These are phyloP conservation scores for Eugnorisma glareosa DNA, from an alignment of 2,888 invertebrate genomes.

Conservation along the genomic window DNA sequence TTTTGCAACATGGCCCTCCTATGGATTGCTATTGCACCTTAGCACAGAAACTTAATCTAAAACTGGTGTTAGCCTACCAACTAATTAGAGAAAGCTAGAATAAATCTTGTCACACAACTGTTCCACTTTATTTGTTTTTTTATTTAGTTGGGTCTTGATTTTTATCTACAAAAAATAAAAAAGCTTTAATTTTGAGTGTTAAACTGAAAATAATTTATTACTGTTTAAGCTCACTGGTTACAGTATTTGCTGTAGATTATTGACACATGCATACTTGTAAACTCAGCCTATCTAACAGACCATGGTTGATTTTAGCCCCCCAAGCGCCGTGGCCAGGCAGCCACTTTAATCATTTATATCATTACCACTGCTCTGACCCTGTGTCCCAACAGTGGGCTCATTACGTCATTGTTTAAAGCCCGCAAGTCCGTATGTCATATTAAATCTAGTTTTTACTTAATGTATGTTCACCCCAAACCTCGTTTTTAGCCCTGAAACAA, in stretches of 20 bases:
- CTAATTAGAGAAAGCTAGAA: slow-evolving; percentile 47
- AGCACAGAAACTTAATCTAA: not conserved
- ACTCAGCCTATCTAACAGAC: not conserved
- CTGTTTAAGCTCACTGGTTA: not conserved
- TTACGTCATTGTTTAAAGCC: not conserved
- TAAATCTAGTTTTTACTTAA: not conserved
- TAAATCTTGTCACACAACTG: slow-evolving; percentile 38
- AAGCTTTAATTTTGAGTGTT: not conserved
- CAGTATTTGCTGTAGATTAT: not conserved
- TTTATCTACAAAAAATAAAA: slow-evolving; percentile 17
- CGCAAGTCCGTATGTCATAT: not conserved
- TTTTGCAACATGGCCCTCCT: not conserved
- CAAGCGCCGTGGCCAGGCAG: too few species aligned
- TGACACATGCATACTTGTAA: not conserved
- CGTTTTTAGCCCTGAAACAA: not conserved
- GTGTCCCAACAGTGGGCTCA: not conserved
- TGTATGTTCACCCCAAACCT: not conserved
- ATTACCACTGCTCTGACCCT: not conserved
- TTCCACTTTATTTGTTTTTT: slow-evolving; percentile 20
- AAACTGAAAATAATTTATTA: not conserved
- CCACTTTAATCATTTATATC: not conserved
- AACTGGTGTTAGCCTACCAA: slow-evolving; percentile 5
- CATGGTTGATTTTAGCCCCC: not conserved
- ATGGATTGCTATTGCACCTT: not conserved
- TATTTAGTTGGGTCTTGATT: slow-evolving; percentile 13